A percentile compares a stretch with the other conserved stretches of the same genome.
phyloP scores from a whole-genome alignment of 2,888 invertebrate species.

The Polyommatus icarus region DNA sequence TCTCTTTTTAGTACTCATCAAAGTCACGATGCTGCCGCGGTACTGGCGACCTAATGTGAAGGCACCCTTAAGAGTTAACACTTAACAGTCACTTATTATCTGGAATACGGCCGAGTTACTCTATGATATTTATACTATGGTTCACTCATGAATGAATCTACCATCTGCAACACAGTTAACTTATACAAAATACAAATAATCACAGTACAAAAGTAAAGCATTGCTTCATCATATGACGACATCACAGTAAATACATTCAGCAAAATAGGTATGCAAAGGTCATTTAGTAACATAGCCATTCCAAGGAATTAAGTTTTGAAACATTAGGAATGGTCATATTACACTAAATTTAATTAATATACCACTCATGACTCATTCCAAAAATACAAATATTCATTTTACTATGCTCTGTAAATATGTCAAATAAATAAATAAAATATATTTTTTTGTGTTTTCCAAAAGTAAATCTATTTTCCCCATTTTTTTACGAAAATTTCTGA shows the following conservation, averaged over 20 bases:
- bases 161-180: conserved; percentile 62
- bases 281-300: conserved; percentile 33
- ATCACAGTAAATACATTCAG: conserved; percentile 74
- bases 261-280: conserved; percentile 48
- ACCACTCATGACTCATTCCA: neutral
- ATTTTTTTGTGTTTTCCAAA: neutral
- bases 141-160: conserved; percentile 32
- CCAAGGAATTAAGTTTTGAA: conserved; percentile 9
- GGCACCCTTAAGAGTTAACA: neutral
- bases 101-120: neutral
- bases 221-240: conserved; percentile 72
- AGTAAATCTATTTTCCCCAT: neutral
- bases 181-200: conserved; percentile 67
- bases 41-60: no score
- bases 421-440: neutral
- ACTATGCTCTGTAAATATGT: neutral
- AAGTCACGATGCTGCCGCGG: no score
- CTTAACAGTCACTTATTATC: neutral
- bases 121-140: neutral
- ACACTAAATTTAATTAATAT: conserved; percentile 8
- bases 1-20: no score
- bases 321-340: conserved; percentile 27
- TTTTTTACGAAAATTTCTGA: neutral
- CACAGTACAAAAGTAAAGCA: conserved; percentile 80
- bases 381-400: conserved; percentile 5